These are phyloP conservation scores for Hyposoter dolosus DNA, from an alignment of 2,888 invertebrate genomes.

Conservation along the genomic window DNA sequence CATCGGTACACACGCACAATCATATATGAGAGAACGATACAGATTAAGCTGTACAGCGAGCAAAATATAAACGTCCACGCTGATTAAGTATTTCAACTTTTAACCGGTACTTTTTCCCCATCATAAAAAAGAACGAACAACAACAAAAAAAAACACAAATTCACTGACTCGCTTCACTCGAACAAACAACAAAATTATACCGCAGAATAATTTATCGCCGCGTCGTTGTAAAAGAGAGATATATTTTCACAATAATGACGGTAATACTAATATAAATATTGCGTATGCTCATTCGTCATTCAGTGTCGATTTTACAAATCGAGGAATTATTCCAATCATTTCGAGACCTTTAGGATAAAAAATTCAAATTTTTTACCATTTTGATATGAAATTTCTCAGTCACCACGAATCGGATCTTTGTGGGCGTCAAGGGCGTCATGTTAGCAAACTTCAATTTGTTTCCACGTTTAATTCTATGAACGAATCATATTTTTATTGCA, in stretches of 20 bases:
- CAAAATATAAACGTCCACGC: slow-evolving; percentile 39
- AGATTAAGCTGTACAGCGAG: slow-evolving; percentile 21
- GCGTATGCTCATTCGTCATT: not conserved
- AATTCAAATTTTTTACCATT: not conserved
- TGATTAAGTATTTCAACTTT: slow-evolving; percentile 38
- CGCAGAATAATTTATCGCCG: slow-evolving; percentile 7
- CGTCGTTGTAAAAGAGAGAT: not conserved
- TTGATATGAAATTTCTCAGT: not conserved
- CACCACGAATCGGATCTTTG: too few species aligned
- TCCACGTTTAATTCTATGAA: too few species aligned
- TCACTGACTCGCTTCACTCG: slow-evolving; percentile 5
- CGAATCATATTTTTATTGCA: not conserved
- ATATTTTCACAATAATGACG: slow-evolving; percentile 2
- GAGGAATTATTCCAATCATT: not conserved
- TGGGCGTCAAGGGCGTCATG: too few species aligned
- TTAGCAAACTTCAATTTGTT: too few species aligned
- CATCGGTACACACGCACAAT: slow-evolving; percentile 20
- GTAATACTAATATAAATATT: not conserved
- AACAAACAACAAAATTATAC: slow-evolving; percentile 29
- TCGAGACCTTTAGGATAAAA: not conserved
- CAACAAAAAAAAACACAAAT: not conserved
- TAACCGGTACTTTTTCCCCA: slow-evolving; percentile 1
- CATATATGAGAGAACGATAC: slow-evolving; percentile 14
- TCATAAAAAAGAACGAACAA: not conserved
- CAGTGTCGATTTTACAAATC: not conserved